Evolutionary conservation across 2,113 vertebrate species (phyloP).

Genomic region (Geococcyx californianus): DNA sequence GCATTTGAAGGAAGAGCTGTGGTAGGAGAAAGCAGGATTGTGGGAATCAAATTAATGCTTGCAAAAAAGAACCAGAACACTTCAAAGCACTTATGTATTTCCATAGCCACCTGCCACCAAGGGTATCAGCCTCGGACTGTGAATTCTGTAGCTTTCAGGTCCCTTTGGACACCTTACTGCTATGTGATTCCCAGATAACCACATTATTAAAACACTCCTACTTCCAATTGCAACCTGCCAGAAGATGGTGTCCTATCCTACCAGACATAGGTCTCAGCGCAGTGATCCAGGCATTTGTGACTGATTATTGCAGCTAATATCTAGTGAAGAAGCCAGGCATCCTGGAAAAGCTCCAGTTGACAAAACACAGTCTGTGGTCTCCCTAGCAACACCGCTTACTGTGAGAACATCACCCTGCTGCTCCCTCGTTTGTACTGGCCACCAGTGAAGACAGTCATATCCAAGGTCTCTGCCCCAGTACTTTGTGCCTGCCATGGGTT

Average conservation of each 20-base stretch:
- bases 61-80: not conserved
- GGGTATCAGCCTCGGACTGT: not conserved
- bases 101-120: not conserved
- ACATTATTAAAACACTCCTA: not conserved
- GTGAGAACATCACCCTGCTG: conserved; percentile 27
- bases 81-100: not conserved
- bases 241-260: conserved; percentile 68
- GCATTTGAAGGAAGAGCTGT: not conserved
- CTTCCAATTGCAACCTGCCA: conserved; percentile 29
- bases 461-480: conserved; percentile 15
- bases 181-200: not conserved
- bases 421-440: conserved; percentile 33
- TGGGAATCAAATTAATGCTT: not conserved
- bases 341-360: conserved; percentile 51
- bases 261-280: conserved; percentile 44
- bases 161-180: not conserved
- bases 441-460: conserved; percentile 21
- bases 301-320: conserved; percentile 59
- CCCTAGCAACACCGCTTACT: conserved; percentile 46
- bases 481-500: rapidly evolving
- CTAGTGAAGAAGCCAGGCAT: conserved; percentile 19
- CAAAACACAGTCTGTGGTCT: conserved; percentile 40
- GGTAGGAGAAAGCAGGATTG: not conserved
- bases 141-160: not conserved
- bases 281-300: conserved; percentile 32